phyloP scores from a whole-genome alignment of 2,113 vertebrate genomes.

The Toxotes chatareus region DNA sequence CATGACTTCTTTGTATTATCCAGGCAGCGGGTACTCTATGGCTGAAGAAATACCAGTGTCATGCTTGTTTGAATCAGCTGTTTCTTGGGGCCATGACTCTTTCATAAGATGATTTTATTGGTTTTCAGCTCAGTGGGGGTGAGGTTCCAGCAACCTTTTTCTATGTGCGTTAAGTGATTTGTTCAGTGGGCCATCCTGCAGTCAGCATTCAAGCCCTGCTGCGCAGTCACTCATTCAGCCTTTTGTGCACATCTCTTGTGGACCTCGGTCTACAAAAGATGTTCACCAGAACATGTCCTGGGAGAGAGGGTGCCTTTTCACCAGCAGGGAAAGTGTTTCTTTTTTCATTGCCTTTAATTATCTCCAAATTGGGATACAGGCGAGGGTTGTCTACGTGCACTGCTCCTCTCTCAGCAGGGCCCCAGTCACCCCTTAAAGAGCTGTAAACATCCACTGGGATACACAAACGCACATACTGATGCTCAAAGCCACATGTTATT shows the following conservation, averaged over 20 bases:
- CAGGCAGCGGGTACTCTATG: neutral
- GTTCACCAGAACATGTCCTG: slow-evolving; percentile 56
- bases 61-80: slow-evolving; percentile 34
- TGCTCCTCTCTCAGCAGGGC: slow-evolving; percentile 5
- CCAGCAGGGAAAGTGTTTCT: slow-evolving; percentile 47
- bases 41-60: neutral
- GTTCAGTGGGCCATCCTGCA: slow-evolving; percentile 45
- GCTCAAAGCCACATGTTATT: neutral
- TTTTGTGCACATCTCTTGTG: slow-evolving; percentile 56
- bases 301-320: slow-evolving; percentile 45
- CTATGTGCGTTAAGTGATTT: slow-evolving; percentile 30
- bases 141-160: slow-evolving; percentile 11
- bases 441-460: neutral
- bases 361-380: slow-evolving; percentile 64
- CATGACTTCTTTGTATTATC: neutral
- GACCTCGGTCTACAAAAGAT: slow-evolving; percentile 36
- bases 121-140: slow-evolving; percentile 12
- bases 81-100: neutral
- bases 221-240: slow-evolving; percentile 51
- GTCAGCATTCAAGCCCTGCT: slow-evolving; percentile 47
- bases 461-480: neutral
- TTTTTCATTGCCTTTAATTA: slow-evolving; percentile 78
- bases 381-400: slow-evolving; percentile 16
- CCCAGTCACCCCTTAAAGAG: neutral
- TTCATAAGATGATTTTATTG: slow-evolving; percentile 36